Conservation (phyloP, 2,113 vertebrate genomes). For the Rostratula benghalensis region DNA sequence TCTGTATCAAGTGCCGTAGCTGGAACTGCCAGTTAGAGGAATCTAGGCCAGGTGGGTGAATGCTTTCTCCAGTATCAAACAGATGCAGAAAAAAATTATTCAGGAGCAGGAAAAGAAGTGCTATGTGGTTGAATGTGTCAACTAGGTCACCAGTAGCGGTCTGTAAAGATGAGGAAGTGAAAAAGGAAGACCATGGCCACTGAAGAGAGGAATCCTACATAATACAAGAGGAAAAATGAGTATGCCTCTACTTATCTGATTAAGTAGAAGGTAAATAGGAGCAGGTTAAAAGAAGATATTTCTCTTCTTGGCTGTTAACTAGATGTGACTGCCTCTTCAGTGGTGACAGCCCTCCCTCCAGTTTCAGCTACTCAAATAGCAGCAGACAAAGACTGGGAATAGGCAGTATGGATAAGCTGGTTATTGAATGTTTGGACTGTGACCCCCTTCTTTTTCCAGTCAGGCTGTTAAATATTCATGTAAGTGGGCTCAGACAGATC, state of each 20-base stretch:
- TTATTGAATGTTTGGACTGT: slow-evolving; percentile 40
- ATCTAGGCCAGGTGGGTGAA: slow-evolving; percentile 16
- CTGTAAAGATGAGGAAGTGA: neutral
- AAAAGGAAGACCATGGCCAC: neutral
- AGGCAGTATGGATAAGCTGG: slow-evolving; percentile 25
- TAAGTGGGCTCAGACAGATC: slow-evolving; percentile 17
- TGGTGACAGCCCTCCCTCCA: neutral
- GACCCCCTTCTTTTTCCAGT: slow-evolving; percentile 35
- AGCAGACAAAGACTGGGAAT: slow-evolving; percentile 1
- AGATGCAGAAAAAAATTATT: neutral
- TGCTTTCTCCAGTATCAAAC: neutral
- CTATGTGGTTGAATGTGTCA: neutral
- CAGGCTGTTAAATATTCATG: slow-evolving; percentile 53
- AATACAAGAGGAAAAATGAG: neutral
- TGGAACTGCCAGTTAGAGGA: neutral
- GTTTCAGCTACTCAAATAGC: slow-evolving; percentile 23
- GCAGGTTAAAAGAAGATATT: neutral
- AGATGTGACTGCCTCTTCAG: neutral
- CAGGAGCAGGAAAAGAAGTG: neutral
- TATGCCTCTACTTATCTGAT: neutral
- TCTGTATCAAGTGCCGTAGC: neutral
- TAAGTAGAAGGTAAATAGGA: neutral
- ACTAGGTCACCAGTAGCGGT: neutral
- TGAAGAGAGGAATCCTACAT: neutral
- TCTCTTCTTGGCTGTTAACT: neutral